Evolutionary conservation across 2,888 invertebrate species (phyloP), one percentile per base, ranked within the genome.

Genomic region (Aleiodes leptofemur): DNA sequence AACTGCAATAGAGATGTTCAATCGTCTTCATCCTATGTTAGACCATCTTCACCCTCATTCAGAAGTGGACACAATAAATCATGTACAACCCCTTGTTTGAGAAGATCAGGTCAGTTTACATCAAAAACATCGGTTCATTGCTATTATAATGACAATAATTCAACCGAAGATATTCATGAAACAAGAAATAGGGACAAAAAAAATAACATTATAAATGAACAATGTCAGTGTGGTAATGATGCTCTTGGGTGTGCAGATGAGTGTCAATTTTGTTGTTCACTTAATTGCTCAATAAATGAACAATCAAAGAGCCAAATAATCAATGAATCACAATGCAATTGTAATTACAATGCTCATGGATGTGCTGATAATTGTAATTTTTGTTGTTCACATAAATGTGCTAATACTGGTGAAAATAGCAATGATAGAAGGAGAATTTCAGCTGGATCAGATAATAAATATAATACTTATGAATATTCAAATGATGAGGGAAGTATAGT

Each of bases 21-120:
- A 23, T 23, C 50, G 23, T 16, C 38, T n/a, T 29, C 66, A 68
- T 29, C 66, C 14, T 68, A 23, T 31, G 11, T 23, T 4, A 38
- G 38, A 38, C 4, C 38, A 8, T 38, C 38, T 38, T 38, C 38
- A 38, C 5, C 38, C 1, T 38, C 38, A 8, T 53, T 53, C n/a
- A 53, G 8, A 16, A 8, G 7, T 16, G 16, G 16, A 14, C 9
- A 14, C 1, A 53, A 53, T 9, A 69, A 68, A 48, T 69, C 68
- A 69, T 68, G 68, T 16, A 48, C 56, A 14, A 69, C 74, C 4
- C 69, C 77, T 7, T 71, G 56, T 23, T 71, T 34, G 55, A 59
- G 59, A 74, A 69, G 75, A 74, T 69, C 80, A 79, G 80, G 79
- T 79, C 77, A 78, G 79, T 79, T 68, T 9, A 31, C 64, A 50